A percentile compares a stretch with the other conserved stretches of the same genome.
Evolutionary conservation across 2,113 vertebrate genomes (phyloP).

Genomic region (Symphodus melops): DNA sequence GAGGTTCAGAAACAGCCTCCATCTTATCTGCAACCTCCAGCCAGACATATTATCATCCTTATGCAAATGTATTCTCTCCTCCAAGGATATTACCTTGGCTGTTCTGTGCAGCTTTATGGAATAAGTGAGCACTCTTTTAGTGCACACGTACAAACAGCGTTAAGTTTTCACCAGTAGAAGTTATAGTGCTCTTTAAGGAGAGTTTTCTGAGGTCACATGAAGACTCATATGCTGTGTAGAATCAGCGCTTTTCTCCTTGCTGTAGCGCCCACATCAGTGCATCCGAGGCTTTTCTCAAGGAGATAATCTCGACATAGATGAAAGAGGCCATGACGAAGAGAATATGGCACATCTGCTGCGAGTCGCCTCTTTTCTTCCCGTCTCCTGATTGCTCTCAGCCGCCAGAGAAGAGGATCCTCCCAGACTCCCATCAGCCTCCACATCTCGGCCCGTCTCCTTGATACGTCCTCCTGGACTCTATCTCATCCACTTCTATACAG

Average conservation of each 20-base stretch:
- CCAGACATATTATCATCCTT: slow-evolving; percentile 45
- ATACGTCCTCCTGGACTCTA: slow-evolving; percentile 67
- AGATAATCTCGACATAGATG: slow-evolving; percentile 47
- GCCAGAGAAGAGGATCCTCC: slow-evolving; percentile 42
- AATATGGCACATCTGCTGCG: slow-evolving; percentile 30
- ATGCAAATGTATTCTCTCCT: slow-evolving; percentile 9
- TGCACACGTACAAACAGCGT: background rate
- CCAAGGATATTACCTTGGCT: slow-evolving; percentile 40
- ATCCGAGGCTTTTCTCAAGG: slow-evolving; percentile 17
- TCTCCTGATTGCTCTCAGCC: slow-evolving; percentile 43
- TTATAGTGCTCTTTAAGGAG: background rate
- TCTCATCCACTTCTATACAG: slow-evolving; percentile 62
- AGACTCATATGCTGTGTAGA: slow-evolving; percentile 4
- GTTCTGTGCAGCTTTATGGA: slow-evolving; percentile 23
- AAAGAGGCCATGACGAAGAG: slow-evolving; percentile 37
- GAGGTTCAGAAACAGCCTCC: slow-evolving; percentile 27
- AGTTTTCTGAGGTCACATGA: slow-evolving; percentile 6
- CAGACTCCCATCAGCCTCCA: slow-evolving; percentile 48
- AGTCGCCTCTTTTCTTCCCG: slow-evolving; percentile 23
- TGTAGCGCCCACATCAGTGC: background rate
- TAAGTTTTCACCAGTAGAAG: background rate
- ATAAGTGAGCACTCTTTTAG: slow-evolving; percentile 29
- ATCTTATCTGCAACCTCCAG: background rate
- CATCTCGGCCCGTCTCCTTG: slow-evolving; percentile 62
- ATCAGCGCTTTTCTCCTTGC: slow-evolving; percentile 37